Percentiles rank a stretch among this genome's conserved stretches.
phyloP scores from a whole-genome alignment of 2,113 vertebrate genomes.

The Oreochromis spilurus region DNA sequence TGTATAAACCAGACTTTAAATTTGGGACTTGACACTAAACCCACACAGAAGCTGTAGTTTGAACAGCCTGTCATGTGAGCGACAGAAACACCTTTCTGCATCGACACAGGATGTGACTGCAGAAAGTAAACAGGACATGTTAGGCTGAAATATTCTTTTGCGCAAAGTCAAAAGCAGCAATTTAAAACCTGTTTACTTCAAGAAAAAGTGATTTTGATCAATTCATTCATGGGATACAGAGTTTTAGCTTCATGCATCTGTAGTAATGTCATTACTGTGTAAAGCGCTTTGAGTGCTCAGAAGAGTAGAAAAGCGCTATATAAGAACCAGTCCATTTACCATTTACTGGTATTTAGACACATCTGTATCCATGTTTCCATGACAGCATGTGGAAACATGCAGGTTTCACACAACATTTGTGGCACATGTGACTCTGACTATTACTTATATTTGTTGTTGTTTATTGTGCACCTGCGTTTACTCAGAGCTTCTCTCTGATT shows the following conservation, averaged over 20 bases:
- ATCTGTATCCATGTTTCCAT: background rate
- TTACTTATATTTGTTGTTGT: background rate
- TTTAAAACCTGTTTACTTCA: rapidly evolving
- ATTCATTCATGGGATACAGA: background rate
- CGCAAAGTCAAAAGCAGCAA: background rate
- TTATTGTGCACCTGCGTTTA: background rate
- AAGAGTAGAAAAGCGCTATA: no score
- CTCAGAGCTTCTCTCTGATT: background rate
- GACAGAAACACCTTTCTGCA: background rate
- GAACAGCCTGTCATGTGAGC: background rate
- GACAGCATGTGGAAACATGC: background rate
- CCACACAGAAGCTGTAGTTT: background rate
- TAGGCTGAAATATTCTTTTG: background rate
- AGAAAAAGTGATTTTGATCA: background rate
- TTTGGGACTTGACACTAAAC: background rate
- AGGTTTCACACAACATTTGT: background rate
- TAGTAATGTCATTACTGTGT: background rate
- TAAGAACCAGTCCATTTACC: no score
- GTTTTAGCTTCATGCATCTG: background rate
- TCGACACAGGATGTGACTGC: background rate
- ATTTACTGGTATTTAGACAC: background rate
- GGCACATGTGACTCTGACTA: background rate
- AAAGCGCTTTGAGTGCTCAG: no score
- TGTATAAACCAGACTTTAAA: background rate
- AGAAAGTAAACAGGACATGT: background rate